Evolutionary conservation across 1,140 invertebrate species (phyloP).

Genomic region (Goniozus legneri): DNA sequence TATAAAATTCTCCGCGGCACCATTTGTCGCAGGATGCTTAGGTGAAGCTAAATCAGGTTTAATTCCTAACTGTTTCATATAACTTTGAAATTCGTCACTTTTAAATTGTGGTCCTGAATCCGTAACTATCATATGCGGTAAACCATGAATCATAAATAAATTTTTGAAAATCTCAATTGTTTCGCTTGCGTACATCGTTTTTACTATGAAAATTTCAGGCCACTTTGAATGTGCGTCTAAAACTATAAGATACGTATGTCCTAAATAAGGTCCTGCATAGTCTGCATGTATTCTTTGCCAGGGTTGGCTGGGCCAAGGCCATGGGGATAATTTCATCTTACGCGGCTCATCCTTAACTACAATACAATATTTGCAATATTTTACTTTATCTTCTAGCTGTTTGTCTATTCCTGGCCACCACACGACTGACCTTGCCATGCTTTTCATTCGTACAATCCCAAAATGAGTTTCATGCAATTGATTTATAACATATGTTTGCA

Average conservation of each 20-base stretch:
- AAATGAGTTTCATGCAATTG: constrained; percentile 23
- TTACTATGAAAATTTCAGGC: constrained; percentile 17
- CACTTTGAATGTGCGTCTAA: constrained; percentile 24
- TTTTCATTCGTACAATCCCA: constrained; percentile 24
- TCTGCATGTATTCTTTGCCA: constrained; percentile 33
- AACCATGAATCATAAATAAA: constrained; percentile 11
- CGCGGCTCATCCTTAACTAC: constrained; percentile 13
- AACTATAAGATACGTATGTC: not conserved
- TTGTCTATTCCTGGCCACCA: constrained; percentile 16
- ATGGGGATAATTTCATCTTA: constrained; percentile 24
- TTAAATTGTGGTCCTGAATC: constrained; percentile 9
- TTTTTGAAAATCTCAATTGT: constrained; percentile 10
- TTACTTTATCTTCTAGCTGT: constrained; percentile 1
- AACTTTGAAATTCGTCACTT: constrained; percentile 9
- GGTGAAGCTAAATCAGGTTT: constrained; percentile 13
- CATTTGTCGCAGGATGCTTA: constrained; percentile 20
- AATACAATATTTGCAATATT: constrained; percentile 7
- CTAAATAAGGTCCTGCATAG: constrained; percentile 15
- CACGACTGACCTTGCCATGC: constrained; percentile 16
- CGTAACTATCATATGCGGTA: constrained; percentile 10
- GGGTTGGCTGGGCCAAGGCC: constrained; percentile 29
- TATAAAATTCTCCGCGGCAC: constrained; percentile 19
- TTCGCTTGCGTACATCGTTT: not conserved
- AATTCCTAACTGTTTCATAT: constrained; percentile 7
- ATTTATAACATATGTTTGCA: constrained; percentile 13